Conservation (phyloP, 2,113 vertebrate genomes). For the Ochotona princeps region DNA sequence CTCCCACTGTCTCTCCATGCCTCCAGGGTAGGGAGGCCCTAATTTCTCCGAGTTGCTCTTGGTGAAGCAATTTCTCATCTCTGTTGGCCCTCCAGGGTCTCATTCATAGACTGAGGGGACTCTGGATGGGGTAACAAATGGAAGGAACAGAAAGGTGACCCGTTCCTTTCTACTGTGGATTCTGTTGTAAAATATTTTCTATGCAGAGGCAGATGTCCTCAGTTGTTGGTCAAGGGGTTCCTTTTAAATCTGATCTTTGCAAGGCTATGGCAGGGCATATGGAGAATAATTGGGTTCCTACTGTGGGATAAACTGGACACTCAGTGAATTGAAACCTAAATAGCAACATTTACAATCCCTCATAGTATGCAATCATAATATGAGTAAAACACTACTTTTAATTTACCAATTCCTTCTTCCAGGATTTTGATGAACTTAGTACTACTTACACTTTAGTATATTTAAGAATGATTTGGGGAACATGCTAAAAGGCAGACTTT, state of each 20-base stretch:
- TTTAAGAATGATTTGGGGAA: neutral
- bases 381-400: conserved; percentile 6
- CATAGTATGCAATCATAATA: neutral
- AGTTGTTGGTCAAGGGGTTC: conserved; percentile 31
- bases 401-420: neutral
- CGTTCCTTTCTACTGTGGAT: neutral
- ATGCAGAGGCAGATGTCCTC: neutral
- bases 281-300: neutral
- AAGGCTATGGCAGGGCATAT: neutral
- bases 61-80: conserved; percentile 84
- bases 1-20: conserved; percentile 55
- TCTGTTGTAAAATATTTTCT: conserved; percentile 50
- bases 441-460: neutral
- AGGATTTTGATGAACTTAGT: neutral
- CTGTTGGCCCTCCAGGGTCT: conserved; percentile 74
- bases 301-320: neutral
- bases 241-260: conserved; percentile 48
- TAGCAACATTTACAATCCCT: neutral
- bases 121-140: conserved; percentile 40
- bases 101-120: conserved; percentile 80
- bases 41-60: conserved; percentile 82
- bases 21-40: conserved; percentile 81
- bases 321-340: conserved; percentile 29
- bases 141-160: conserved; percentile 63
- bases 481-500: neutral